Evolutionary conservation across 1,140 invertebrate genomes (phyloP).

Genomic region (Augochlora pura): DNA sequence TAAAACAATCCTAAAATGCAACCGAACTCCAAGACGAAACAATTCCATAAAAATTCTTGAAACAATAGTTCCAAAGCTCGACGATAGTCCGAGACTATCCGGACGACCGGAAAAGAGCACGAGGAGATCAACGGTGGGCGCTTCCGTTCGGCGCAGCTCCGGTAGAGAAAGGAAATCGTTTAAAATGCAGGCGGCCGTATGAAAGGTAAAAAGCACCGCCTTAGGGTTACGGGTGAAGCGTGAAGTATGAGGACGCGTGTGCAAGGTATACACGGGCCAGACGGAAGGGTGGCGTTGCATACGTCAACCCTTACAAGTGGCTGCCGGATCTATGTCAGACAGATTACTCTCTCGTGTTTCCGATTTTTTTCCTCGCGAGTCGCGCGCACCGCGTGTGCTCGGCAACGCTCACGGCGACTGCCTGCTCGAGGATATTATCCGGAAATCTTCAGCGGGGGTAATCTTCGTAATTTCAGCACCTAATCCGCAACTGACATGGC

Average conservation of each 20-base stretch:
- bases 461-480: background rate
- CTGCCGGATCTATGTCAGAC: constrained; percentile 39
- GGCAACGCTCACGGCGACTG: background rate
- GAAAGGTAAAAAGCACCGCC: constrained; percentile 35
- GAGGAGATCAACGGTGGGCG: background rate
- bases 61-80: background rate
- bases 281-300: constrained; percentile 31
- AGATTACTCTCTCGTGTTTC: constrained; percentile 32
- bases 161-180: constrained; percentile 4
- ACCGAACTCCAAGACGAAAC: no score
- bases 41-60: no score
- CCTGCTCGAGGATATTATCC: background rate
- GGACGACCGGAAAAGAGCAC: background rate
- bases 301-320: constrained; percentile 45
- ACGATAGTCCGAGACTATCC: background rate
- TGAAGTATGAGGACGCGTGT: constrained; percentile 21
- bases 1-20: no score
- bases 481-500: no score
- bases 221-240: constrained; percentile 26
- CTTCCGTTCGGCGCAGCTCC: background rate
- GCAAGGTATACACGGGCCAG: constrained; percentile 38
- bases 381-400: no score
- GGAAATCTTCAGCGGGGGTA: background rate
- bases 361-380: constrained; percentile 14
- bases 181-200: constrained; percentile 22